phyloP scores from a whole-genome alignment of 2,797 vertebrate species.

The Parambassis ranga region DNA sequence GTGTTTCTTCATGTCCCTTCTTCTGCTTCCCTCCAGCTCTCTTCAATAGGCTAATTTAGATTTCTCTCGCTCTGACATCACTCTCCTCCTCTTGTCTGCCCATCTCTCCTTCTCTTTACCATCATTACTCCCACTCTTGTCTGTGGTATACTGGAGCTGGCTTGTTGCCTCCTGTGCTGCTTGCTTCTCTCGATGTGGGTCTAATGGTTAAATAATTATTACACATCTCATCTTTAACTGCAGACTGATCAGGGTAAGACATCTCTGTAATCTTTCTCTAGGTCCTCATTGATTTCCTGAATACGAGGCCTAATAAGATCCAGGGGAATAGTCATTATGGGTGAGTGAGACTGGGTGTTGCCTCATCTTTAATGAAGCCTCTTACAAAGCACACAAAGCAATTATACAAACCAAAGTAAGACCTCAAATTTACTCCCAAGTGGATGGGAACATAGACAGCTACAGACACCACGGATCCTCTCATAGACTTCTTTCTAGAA shows the following conservation, averaged over 20 bases:
- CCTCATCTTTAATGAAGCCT: constrained; percentile 55
- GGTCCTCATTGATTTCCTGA: constrained; percentile 68
- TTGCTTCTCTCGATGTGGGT: constrained; percentile 43
- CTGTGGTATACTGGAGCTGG: neutral
- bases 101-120: neutral
- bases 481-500: too few relatives aligned
- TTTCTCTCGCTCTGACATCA: constrained; percentile 3
- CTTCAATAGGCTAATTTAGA: constrained; percentile 18
- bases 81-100: neutral
- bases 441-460: too few relatives aligned
- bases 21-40: constrained; percentile 10
- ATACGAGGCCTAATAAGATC: constrained; percentile 65
- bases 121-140: constrained; percentile 24
- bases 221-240: constrained; percentile 62
- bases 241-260: constrained; percentile 51
- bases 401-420: constrained; percentile 41
- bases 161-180: constrained; percentile 26
- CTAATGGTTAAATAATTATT: constrained; percentile 71
- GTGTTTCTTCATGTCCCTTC: neutral
- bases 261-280: constrained; percentile 57
- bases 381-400: constrained; percentile 48
- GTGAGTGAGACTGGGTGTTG: constrained; percentile 49
- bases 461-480: too few relatives aligned
- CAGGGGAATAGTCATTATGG: constrained; percentile 67
- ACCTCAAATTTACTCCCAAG: too few relatives aligned